Percentiles rank a stretch among this genome's conserved stretches.
Conservation (phyloP, 1,140 invertebrate species). For the Macrocentrus cingulum region DNA sequence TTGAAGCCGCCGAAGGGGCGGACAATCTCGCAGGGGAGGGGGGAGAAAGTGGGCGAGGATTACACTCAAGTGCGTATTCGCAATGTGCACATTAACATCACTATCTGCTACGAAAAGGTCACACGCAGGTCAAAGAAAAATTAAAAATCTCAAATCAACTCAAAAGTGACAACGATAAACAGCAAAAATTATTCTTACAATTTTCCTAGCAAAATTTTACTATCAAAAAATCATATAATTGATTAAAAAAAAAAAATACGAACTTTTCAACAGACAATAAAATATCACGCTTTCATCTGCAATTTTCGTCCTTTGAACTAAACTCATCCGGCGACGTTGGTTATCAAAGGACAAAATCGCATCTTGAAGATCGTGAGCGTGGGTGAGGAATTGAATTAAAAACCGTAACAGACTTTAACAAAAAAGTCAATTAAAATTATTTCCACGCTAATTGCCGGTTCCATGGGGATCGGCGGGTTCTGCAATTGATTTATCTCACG, state of each 20-base stretch:
- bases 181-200: background rate
- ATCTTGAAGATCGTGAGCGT: no score
- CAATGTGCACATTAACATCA: background rate
- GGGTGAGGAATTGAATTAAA: background rate
- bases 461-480: background rate
- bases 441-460: conserved; percentile 6
- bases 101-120: background rate
- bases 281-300: background rate
- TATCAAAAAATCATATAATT: no score
- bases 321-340: no score
- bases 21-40: conserved; percentile 26
- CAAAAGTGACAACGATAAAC: background rate
- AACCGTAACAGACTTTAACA: background rate
- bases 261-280: no score
- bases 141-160: background rate
- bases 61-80: background rate
- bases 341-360: no score
- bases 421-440: conserved; percentile 17
- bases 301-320: conserved; percentile 10
- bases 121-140: background rate
- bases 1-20: conserved; percentile 25
- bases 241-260: no score
- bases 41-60: conserved; percentile 19
- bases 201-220: background rate
- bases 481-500: background rate